Base-by-base conservation (phyloP, 2,113 vertebrate species). In the Larimichthys polyactis region DNA sequence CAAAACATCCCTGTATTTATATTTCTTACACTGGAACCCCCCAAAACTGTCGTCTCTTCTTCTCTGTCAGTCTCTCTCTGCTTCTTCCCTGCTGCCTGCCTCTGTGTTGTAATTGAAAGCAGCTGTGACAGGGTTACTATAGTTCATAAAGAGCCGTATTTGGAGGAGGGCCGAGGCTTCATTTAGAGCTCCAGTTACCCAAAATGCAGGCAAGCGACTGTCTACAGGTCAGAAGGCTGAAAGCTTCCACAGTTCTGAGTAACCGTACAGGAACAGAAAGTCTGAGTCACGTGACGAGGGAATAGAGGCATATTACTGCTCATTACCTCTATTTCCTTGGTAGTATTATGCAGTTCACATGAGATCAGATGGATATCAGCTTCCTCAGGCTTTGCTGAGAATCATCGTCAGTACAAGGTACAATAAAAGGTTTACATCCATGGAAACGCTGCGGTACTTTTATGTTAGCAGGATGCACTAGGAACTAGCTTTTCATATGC, bases 61-160 rank as follows among this genome's bases (percentile, higher is more conserved):
- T 82, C 83, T 79, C 65, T 64, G 80, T 46, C 74, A 3, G 63
- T 81, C 65, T 87, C 78, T 64, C 5, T 79, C 73, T 65, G 62
- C 73, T 54, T 83, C 87, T 82, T 40, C 63, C 48, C 65, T 77
- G 87, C 86, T 87, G 63, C 44, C 80, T 76, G 86, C 84, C 82
- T 84, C 87, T 77, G 78, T 89, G 73, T 91, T 93, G 90, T 95
- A 95, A 95, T 94, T 94, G 92, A 90, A 94, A 94, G 90, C 95
- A 95, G 95, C 92, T 95, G 89, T 87, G 88, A 85, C 77, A n/a
- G 83, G 94, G 95, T 95, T 94, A 95, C 92, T 93, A 78, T 62
- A 86, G 93, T 94, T 92, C 89, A 88, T 59, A 78, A 76, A 81
- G 71, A 79, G 67, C 72, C 32, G 75, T 78, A 75, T 85, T 85